Evolutionary conservation across 2,888 invertebrate genomes (phyloP), one percentile per base, ranked within the genome.

Genomic region (Ochropleura plecta): DNA sequence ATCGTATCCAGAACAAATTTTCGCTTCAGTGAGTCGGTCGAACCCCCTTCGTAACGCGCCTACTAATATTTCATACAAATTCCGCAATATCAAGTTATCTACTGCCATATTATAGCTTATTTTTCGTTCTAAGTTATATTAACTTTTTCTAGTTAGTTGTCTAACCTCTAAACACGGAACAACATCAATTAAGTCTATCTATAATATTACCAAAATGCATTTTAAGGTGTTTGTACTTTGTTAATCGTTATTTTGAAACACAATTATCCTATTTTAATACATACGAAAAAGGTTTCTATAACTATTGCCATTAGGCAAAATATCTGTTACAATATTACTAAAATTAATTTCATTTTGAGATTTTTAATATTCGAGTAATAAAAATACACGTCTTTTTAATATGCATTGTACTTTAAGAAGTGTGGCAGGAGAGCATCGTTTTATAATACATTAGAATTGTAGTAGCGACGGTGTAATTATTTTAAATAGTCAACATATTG

Each of bases 151-250:
- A 73, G 12, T 51, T 49, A 30, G 8, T 49, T 48, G 30, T 40
- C 42, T 73, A 69, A 71, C 18, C 71, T 65, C 60, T 76, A 81
- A 66, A 70, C 70, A 73, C 71, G 51, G 40, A 30, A 82, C 74
- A 72, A 72, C 64, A 78, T 70, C 62, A 5, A 79, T 55, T 63
- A 67, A 64, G 30, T 70, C 64, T 69, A 73, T 76, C 46, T 72
- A 80, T 68, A 49, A 70, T 42, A 66, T 75, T 79, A 59, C 42
- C 44, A 79, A 79, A 78, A 82, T 76, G 70, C 69, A 74, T 64
- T 76, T 30, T 65, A 73, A 67, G 30, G 20, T 60, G 68, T 88
- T 87, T 88, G 85, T 87, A 88, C 87, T 85, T 81, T 60, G 7
- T 49, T 49, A 63, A 46, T 12, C 3, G 20, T 63, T 57, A 68